Evolutionary conservation across 2,888 invertebrate genomes (phyloP).

Genomic region (Athalia cordata): DNA sequence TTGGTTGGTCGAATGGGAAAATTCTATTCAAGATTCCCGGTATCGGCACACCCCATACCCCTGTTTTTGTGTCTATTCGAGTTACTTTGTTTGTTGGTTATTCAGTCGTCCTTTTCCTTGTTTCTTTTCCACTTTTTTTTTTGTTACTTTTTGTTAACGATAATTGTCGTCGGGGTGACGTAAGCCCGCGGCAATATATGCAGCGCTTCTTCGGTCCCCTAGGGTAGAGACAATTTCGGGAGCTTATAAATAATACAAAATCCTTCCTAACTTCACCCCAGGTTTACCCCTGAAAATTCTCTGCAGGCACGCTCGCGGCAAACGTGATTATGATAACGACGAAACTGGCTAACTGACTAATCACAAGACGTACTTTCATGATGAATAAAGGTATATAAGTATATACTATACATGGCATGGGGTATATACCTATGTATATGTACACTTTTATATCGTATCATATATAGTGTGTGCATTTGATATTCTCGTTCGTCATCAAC

Average conservation of each 20-base stretch:
- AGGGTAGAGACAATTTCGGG: background rate
- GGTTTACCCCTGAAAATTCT: background rate
- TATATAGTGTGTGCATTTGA: background rate
- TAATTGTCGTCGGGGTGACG: slow-evolving; percentile 1
- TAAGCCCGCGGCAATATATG: background rate
- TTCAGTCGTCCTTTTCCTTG: background rate
- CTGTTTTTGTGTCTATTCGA: too few species aligned
- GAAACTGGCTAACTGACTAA: slow-evolving; percentile 7
- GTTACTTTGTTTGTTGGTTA: background rate
- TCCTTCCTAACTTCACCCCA: background rate
- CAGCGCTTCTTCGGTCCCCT: background rate
- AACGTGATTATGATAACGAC: slow-evolving; percentile 25
- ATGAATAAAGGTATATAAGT: background rate
- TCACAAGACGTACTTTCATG: background rate
- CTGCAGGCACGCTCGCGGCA: background rate
- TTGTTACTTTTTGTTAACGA: background rate
- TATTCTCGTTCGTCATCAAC: background rate
- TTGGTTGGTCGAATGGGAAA: too few species aligned
- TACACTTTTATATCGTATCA: too few species aligned
- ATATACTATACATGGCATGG: too few species aligned
- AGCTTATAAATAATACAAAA: slow-evolving; percentile 19
- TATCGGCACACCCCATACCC: too few species aligned
- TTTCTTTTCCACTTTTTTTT: background rate
- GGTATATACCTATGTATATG: too few species aligned
- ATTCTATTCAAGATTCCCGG: too few species aligned